Percentiles rank a stretch among this genome's conserved stretches.
These are phyloP conservation scores for Tauraco erythrolophus DNA, from an alignment of 2,113 vertebrate species.

Conservation along the genomic window DNA sequence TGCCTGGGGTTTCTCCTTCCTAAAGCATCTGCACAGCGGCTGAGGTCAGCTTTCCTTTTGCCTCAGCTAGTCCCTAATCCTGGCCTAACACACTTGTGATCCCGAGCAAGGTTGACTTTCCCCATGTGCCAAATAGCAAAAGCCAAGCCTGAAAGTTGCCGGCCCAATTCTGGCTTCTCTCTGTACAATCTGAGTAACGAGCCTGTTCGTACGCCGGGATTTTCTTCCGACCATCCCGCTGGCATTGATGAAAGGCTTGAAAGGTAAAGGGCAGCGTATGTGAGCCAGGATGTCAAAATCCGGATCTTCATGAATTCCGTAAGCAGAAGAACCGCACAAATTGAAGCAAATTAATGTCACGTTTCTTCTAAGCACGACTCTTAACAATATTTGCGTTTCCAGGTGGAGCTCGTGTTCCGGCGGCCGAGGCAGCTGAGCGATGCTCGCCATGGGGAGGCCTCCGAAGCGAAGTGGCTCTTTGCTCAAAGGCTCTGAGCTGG, in stretches of 20 bases:
- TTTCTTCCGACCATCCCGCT: neutral
- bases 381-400: neutral
- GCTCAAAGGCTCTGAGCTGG: neutral
- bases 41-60: neutral
- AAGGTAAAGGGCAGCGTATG: neutral
- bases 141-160: neutral
- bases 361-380: neutral
- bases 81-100: neutral
- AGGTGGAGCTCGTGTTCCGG: neutral
- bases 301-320: neutral
- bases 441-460: accelerated
- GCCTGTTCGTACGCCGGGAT: neutral
- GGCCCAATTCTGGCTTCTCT: neutral
- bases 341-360: neutral
- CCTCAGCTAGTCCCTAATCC: neutral
- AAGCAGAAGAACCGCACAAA: neutral
- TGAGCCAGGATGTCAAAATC: slow-evolving; percentile 4
- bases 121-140: neutral
- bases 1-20: neutral
- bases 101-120: neutral
- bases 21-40: neutral
- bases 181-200: accelerated
- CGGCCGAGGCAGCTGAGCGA: accelerated
- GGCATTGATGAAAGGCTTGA: neutral
- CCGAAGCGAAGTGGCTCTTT: neutral